A percentile compares a stretch with the other conserved stretches of the same genome.
Conservation (phyloP, 2,113 vertebrate species). For the Bubo scandiacus region DNA sequence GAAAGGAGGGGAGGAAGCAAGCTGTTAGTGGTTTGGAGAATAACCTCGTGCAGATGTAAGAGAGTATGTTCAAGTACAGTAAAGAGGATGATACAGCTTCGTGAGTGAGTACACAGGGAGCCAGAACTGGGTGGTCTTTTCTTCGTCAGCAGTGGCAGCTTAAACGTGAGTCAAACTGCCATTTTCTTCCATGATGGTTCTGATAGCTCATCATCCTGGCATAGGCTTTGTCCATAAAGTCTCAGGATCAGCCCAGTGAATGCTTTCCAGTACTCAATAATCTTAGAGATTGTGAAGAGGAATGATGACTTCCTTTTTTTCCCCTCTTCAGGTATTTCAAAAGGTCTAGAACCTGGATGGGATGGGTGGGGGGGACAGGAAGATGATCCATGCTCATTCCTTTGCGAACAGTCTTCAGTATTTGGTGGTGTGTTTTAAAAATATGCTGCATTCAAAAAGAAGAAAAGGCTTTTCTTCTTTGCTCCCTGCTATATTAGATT, state of each 20-base stretch:
- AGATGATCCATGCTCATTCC: not conserved
- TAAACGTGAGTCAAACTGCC: not conserved
- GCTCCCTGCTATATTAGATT: not conserved
- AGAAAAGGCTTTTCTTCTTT: not conserved
- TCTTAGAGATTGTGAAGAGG: not conserved
- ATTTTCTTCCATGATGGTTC: not conserved
- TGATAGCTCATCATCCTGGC: not conserved
- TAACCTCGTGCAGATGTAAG: fast-evolving
- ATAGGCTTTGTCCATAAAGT: not conserved
- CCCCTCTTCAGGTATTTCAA: not conserved
- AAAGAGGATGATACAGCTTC: not conserved
- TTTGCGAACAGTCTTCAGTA: not conserved
- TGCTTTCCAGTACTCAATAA: not conserved
- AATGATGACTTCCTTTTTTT: not conserved
- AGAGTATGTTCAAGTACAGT: not conserved
- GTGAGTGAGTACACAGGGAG: not conserved
- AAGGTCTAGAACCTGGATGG: not conserved
- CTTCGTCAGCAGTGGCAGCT: not conserved
- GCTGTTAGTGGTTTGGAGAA: not conserved
- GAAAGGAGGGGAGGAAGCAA: not conserved
- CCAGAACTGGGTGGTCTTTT: not conserved
- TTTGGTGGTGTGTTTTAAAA: not conserved
- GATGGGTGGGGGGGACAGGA: not conserved
- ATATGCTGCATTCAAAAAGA: not conserved
- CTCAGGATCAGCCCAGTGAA: not conserved